Conservation (phyloP, 2,888 invertebrate species). For the Kryphioiulus occultus region DNA sequence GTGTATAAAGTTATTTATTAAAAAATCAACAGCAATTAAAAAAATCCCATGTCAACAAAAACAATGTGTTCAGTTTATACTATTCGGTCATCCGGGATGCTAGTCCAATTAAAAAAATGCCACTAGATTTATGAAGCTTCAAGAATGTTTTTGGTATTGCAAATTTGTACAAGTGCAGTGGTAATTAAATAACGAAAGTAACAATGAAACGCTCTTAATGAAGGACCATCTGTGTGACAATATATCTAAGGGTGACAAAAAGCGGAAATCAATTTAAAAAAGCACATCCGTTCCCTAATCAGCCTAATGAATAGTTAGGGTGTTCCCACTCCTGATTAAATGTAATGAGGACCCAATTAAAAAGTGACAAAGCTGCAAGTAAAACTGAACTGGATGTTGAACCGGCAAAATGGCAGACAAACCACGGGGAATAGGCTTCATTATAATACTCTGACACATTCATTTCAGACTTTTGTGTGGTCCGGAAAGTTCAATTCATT, state of each 20-base stretch:
- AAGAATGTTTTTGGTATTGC: neutral
- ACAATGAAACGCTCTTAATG: neutral
- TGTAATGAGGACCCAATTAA: slow-evolving; percentile 26
- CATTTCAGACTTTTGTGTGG: neutral
- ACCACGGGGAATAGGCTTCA: neutral
- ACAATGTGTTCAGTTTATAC: neutral
- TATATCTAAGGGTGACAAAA: neutral
- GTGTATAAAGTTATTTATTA: too few relatives aligned
- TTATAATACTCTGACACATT: neutral
- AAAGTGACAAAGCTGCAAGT: neutral
- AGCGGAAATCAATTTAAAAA: slow-evolving; percentile 26
- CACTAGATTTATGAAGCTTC: neutral
- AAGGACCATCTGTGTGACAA: neutral
- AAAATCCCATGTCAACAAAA: neutral
- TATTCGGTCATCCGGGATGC: neutral
- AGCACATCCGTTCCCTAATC: slow-evolving; percentile 2
- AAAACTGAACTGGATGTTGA: neutral
- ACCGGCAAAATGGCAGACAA: neutral
- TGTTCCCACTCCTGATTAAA: slow-evolving; percentile 1
- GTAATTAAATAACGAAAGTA: neutral
- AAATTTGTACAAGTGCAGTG: neutral
- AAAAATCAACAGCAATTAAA: neutral
- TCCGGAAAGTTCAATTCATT: neutral
- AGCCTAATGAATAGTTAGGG: slow-evolving; percentile 39
- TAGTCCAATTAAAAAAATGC: slow-evolving; percentile 6